phyloP scores from a whole-genome alignment of 2,797 vertebrate genomes.

The Rhodeus uyekii region DNA sequence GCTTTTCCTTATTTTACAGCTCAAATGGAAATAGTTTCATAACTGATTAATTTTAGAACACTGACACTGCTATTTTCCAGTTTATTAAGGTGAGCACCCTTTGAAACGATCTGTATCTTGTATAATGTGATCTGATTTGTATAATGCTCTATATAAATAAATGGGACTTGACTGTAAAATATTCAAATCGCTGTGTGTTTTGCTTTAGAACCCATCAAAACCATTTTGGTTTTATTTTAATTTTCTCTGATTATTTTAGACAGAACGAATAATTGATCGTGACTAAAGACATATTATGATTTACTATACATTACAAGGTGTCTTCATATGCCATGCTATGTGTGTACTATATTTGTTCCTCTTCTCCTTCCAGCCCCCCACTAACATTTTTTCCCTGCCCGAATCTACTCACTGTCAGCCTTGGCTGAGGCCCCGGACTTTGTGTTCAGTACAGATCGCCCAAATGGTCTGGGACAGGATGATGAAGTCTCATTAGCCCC shows the following conservation, averaged over 20 bases:
- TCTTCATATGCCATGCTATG: constrained; percentile 2
- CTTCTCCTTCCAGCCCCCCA: constrained; percentile 19
- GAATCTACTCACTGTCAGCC: constrained; percentile 48
- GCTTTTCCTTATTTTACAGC: neutral
- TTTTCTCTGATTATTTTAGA: neutral
- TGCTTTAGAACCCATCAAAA: neutral
- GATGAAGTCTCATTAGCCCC: constrained; percentile 65
- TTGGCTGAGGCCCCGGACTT: constrained; percentile 53
- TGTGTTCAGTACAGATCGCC: constrained; percentile 54
- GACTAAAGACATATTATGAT: neutral
- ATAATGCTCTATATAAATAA: neutral
- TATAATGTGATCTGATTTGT: too few relatives aligned
- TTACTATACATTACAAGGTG: neutral
- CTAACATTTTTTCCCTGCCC: constrained; percentile 27
- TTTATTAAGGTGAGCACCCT: neutral
- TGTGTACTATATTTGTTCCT: constrained; percentile 50
- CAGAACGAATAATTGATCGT: neutral
- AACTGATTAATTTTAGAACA: neutral
- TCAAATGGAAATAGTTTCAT: neutral
- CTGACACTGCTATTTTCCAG: neutral
- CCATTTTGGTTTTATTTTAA: neutral
- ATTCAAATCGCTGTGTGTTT: neutral
- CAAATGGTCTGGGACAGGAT: constrained; percentile 59
- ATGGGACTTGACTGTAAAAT: neutral
- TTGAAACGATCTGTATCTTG: neutral